A percentile compares a stretch with the other conserved stretches of the same genome.
Evolutionary conservation across 2,888 invertebrate species (phyloP).

Genomic region (Eristalis tenax): DNA sequence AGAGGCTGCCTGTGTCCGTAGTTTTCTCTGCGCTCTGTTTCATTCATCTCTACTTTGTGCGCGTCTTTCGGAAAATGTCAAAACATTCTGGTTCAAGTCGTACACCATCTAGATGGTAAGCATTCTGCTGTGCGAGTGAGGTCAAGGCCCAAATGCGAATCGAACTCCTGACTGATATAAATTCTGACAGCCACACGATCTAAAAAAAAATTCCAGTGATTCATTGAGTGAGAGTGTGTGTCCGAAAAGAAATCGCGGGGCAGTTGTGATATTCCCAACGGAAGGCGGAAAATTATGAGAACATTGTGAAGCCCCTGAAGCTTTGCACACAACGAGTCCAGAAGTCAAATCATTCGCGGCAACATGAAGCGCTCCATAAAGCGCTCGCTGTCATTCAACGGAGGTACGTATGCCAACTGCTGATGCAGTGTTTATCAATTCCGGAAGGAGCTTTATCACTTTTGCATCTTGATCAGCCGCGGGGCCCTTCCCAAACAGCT

Average conservation of each 20-base stretch:
- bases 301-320: background rate
- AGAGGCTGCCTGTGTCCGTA: conserved; percentile 23
- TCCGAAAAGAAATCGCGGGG: background rate
- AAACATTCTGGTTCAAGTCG: background rate
- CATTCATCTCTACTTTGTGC: conserved; percentile 11
- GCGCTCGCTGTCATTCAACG: conserved; percentile 59
- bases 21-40: background rate
- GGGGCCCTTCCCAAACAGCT: background rate
- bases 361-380: conserved; percentile 66
- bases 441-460: background rate
- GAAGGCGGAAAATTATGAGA: background rate
- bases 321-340: background rate
- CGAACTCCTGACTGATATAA: background rate
- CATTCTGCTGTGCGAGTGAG: background rate
- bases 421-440: background rate
- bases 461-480: background rate
- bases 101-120: background rate
- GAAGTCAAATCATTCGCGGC: background rate
- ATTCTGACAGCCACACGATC: background rate
- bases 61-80: conserved; percentile 27
- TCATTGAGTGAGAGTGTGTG: background rate
- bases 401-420: conserved; percentile 40
- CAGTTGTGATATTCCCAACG: background rate
- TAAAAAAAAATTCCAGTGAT: conserved; percentile 1
- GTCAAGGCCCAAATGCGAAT: conserved; percentile 26